Conservation (phyloP, 2,888 invertebrate genomes). For the Plusia festucae region DNA sequence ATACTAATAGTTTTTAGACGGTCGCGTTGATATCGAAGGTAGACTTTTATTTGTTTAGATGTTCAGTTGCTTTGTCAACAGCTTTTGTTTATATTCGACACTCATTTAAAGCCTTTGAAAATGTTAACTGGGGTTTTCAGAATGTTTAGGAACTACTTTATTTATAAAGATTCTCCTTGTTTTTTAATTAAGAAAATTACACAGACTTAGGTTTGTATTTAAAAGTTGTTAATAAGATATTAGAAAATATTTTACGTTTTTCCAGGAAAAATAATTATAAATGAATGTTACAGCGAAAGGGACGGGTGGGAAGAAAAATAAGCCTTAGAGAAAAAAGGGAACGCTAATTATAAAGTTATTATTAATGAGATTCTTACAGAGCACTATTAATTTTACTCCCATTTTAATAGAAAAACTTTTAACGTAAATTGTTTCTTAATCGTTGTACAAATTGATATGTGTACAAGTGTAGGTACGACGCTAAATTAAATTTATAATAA, state of each 20-base stretch:
- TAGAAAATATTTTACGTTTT: background rate
- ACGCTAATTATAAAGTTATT: background rate
- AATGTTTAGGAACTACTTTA: no score
- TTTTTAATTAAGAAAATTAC: no score
- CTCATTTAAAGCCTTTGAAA: no score
- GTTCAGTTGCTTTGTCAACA: background rate
- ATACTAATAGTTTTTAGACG: background rate
- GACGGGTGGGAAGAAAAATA: background rate
- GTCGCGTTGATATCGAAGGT: background rate
- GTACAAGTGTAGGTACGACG: background rate
- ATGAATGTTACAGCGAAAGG: background rate
- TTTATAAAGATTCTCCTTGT: no score
- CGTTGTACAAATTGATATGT: slow-evolving; percentile 10
- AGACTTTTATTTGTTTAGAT: background rate
- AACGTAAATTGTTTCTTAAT: slow-evolving; percentile 33
- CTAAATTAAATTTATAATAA: slow-evolving; percentile 40
- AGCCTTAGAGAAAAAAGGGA: background rate
- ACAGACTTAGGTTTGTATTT: no score
- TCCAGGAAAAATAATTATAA: background rate
- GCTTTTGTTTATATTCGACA: no score
- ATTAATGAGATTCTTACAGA: background rate
- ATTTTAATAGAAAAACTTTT: slow-evolving; percentile 12
- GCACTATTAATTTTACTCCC: background rate
- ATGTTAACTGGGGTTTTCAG: no score
- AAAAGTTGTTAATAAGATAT: background rate